Evolutionary conservation across 2,888 invertebrate genomes (phyloP), one percentile per base, ranked within the genome.

Genomic region (Onchidella celtica): DNA sequence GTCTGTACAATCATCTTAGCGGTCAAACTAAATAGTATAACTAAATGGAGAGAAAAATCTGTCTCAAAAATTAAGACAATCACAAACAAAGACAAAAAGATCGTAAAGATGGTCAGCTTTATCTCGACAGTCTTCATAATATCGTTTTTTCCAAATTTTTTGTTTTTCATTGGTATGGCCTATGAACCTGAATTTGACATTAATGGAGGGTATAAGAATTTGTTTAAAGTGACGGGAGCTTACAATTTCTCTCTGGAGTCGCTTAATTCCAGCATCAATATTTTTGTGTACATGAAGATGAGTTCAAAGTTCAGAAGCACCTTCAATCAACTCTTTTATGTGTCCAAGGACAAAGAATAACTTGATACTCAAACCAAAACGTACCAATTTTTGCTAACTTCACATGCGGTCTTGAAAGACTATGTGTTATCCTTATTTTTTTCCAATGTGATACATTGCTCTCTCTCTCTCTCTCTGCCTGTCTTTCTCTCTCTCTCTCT

Each of bases 251-350:
- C 40, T 21, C 38, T 79, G 2, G 78, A 79, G n/a, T 70, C 78
- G 11, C 21, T 24, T 0, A 79, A 79, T 24, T 69, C 78, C 0
- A 59, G 70, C 3, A 29, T 79, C 36, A 79, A 79, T 32, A 70
- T 79, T 29, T 79, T 79, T 47, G 55, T 79, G 27, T 79, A 79
- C 29, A 61, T 55, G 17, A 14, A 36, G 29, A 79, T 79, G 78
- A 79, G 78, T 40, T 57, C 57, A 9, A 59, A 21, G 11, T 79
- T 61, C 34, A 73, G 17, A 24, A n/a, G 14, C 61, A 34, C 38
- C 14, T 34, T 77, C 1, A 21, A 11, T 2, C 47, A 11, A 11
- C 47, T 47, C 47, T 47, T 47, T 47, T 17, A 47, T 17, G n/a
- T n/a, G n/a, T n/a, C n/a, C n/a, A n/a, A n/a, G n/a, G n/a, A n/a